Evolutionary conservation across 2,888 invertebrate genomes (phyloP), one percentile per base, ranked within the genome.

Genomic region (Oxystoma pomonae): DNA sequence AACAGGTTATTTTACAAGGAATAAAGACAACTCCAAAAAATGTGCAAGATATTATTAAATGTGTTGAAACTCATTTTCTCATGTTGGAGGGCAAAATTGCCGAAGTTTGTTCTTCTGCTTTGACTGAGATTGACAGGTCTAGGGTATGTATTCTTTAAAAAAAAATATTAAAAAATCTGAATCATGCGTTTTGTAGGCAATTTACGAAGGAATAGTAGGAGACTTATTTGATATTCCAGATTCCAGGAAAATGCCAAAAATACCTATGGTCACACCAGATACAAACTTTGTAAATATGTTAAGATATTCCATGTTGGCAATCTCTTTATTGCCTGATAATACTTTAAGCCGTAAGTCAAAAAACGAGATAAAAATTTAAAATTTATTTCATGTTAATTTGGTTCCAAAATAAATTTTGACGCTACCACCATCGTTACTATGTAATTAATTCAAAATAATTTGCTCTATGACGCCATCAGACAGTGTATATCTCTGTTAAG

Each of bases 201-300:
- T 85, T 74, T 81, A 81, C 69, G 85, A 85, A 71, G 80, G 80
- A 59, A 75, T 85, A 61, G 81, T 83, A 2, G 84, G 84, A 12
- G 81, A 81, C 49, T 75, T 85, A 51, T 85, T 85, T 73, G 85
- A 81, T 66, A 72, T 78, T 20, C 77, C 77, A 20, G 83, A 82
- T 70, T 78, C 74, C 64, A 81, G 78, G 62, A 76, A 77, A 68
- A 77, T 72, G 62, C 76, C 81, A 16, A 83, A 82, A 69, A 81
- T 85, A 69, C 82, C 85, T 1, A 84, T 86, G 82, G 83, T 87
- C 35, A 84, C 84, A 58, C 86, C 90, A 1, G 90, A 90, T 77
- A 85, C 86, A 21, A 87, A 87, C 74, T 88, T 92, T 77, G 85
- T 92, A 62, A 90, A 90, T 79, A 88, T 92, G 85, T 78, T 92